A percentile compares a stretch with the other conserved stretches of the same genome.
Conservation (phyloP, 2,797 vertebrate genomes). For the Meda fulgida region DNA sequence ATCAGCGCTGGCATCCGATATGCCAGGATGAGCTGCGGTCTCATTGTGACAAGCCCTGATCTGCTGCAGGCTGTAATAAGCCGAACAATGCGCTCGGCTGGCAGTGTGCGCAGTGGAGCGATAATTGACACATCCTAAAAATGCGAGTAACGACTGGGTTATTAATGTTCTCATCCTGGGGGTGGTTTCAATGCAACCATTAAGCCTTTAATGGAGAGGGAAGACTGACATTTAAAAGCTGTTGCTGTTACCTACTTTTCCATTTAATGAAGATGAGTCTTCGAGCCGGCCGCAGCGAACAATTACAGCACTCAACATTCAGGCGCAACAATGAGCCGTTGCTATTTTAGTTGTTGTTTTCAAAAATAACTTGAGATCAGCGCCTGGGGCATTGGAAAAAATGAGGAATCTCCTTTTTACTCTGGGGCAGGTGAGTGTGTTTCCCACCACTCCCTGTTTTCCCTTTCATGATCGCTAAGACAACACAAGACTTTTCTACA, state of each 20-base stretch:
- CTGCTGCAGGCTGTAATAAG: constrained; percentile 69
- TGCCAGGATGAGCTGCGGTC: constrained; percentile 56
- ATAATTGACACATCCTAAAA: constrained; percentile 81
- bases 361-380: constrained; percentile 75
- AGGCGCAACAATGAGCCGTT: constrained; percentile 61
- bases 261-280: constrained; percentile 73
- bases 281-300: constrained; percentile 58
- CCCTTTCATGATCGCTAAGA: constrained; percentile 66
- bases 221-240: constrained; percentile 79
- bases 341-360: constrained; percentile 75
- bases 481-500: constrained; percentile 75
- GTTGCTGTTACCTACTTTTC: constrained; percentile 70
- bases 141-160: constrained; percentile 75
- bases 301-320: constrained; percentile 63
- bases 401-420: constrained; percentile 73
- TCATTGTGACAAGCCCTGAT: constrained; percentile 52
- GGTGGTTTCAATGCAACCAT: constrained; percentile 77
- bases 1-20: constrained; percentile 36
- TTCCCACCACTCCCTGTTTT: constrained; percentile 74
- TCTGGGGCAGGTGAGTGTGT: constrained; percentile 75
- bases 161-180: constrained; percentile 80
- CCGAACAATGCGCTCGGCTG: constrained; percentile 69
- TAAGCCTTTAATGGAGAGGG: constrained; percentile 81
- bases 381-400: constrained; percentile 79
- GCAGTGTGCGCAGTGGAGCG: constrained; percentile 65